Evolutionary conservation across 2,113 vertebrate species (phyloP).

Genomic region (Alectura lathami): DNA sequence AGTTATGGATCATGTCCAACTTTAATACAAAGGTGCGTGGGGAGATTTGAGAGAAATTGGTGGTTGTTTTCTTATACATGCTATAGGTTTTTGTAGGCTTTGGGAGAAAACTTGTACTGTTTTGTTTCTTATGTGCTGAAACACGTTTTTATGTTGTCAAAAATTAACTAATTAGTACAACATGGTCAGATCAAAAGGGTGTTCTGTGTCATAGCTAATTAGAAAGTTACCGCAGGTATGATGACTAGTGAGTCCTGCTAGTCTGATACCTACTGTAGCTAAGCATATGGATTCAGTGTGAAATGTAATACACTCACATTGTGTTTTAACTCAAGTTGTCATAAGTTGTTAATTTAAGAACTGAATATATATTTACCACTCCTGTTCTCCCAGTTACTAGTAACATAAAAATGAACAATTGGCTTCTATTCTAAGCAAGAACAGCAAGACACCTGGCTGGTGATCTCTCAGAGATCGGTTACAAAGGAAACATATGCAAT

Average conservation of each 20-base stretch:
- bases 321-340: conserved; percentile 44
- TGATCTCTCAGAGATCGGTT: conserved; percentile 24
- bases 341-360: conserved; percentile 58
- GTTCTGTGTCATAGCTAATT: conserved; percentile 66
- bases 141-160: conserved; percentile 63
- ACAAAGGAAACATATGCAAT: neutral
- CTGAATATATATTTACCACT: conserved; percentile 26
- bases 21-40: neutral
- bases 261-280: conserved; percentile 29
- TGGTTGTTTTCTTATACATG: neutral
- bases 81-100: neutral
- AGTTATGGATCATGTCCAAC: neutral
- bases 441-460: conserved; percentile 5
- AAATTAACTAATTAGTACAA: conserved; percentile 79
- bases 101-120: conserved; percentile 30
- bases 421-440: conserved; percentile 33
- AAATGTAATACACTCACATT: conserved; percentile 34
- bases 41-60: neutral
- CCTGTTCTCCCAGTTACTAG: neutral
- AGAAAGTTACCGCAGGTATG: conserved; percentile 56
- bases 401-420: conserved; percentile 37
- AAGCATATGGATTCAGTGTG: neutral
- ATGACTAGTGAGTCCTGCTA: conserved; percentile 34
- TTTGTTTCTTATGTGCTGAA: conserved; percentile 40
- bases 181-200: conserved; percentile 74